Evolutionary conservation across 2,888 invertebrate genomes (phyloP).

Genomic region (Drosophila anomalata): DNA sequence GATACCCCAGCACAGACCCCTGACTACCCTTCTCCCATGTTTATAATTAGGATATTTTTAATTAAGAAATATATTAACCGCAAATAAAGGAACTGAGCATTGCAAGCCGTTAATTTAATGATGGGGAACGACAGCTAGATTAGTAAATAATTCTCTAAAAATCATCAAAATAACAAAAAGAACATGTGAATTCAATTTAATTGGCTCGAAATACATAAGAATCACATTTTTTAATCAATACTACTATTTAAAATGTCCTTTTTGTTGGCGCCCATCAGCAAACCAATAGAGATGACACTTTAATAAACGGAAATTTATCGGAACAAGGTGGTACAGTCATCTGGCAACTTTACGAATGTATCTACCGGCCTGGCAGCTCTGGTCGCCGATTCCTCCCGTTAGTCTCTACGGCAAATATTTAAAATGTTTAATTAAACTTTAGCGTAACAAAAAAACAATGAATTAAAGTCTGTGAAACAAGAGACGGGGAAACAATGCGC

Average conservation of each 20-base stretch:
- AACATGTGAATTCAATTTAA: no score
- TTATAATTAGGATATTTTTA: background rate
- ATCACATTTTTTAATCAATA: no score
- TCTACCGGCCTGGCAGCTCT: constrained; percentile 22
- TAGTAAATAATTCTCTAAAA: no score
- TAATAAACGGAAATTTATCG: background rate
- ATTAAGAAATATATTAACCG: constrained; percentile 11
- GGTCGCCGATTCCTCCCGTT: constrained; percentile 6
- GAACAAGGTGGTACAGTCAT: background rate
- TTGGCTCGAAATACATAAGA: no score
- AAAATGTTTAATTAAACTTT: constrained; percentile 32
- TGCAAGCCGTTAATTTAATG: background rate
- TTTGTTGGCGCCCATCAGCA: background rate
- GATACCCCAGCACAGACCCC: background rate
- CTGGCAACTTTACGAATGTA: background rate
- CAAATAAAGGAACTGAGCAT: constrained; percentile 18
- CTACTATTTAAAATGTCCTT: background rate
- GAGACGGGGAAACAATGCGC: constrained; percentile 29
- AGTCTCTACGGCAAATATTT: constrained; percentile 11
- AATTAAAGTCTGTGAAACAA: constrained; percentile 31
- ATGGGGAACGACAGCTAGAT: background rate
- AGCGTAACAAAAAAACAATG: constrained; percentile 2
- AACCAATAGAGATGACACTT: background rate
- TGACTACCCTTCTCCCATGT: background rate
- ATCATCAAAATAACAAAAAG: no score